Conservation (phyloP, 2,113 vertebrate species). For the Eclectus roratus region DNA sequence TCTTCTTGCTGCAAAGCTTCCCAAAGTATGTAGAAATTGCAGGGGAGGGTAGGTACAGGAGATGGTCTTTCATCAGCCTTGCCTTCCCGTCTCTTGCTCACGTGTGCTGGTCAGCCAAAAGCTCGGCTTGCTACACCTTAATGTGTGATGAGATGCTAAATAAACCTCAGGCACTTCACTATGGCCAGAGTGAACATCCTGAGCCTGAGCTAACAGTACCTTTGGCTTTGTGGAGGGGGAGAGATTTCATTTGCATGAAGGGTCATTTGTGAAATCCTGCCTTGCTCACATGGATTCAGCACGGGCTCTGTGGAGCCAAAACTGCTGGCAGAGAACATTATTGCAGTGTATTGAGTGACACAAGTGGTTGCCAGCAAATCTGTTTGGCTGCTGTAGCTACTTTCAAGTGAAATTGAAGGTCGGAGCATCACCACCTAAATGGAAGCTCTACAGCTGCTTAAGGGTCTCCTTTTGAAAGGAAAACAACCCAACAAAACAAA, state of each 20-base stretch:
- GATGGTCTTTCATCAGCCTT: background rate
- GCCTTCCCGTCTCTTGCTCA: background rate
- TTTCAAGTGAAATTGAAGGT: background rate
- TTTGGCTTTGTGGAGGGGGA: background rate
- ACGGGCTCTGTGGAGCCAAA: accelerated
- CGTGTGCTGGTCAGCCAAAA: background rate
- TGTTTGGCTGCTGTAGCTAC: background rate
- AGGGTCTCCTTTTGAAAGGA: background rate
- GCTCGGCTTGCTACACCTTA: background rate
- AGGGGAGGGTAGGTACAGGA: background rate
- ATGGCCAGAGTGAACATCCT: background rate
- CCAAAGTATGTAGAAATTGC: background rate
- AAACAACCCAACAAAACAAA: background rate
- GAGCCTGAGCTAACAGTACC: background rate
- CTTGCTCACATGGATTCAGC: background rate
- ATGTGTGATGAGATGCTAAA: background rate
- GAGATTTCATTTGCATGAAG: background rate
- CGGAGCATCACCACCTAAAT: background rate
- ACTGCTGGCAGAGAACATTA: background rate
- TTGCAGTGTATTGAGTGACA: background rate
- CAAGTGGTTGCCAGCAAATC: background rate
- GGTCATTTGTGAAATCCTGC: background rate
- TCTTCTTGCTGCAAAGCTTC: background rate
- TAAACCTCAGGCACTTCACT: background rate
- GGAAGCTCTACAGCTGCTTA: background rate